Evolutionary conservation across 1,140 invertebrate species (phyloP), one percentile per base, ranked within the genome.

Genomic region (Drosophila truncata): DNA sequence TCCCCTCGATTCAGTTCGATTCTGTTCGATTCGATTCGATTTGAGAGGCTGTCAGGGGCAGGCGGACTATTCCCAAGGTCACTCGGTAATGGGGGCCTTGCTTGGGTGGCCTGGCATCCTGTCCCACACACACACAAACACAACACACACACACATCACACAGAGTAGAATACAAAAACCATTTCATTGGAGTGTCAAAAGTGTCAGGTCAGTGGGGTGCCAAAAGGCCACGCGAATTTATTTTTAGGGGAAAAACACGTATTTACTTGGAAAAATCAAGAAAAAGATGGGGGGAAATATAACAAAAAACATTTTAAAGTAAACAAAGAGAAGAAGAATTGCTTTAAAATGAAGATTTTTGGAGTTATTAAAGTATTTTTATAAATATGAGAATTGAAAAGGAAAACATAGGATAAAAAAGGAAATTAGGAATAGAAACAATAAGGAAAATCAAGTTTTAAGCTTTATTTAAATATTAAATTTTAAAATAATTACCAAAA

Each of bases 131-230:
- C 18, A 59, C 62, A 42, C 14, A 8, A 35, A 27, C 29, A 63
- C 57, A 46, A 8, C 50, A 27, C 29, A 63, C 57, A 46, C 13
- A 42, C 16, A n/a, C 3, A 35, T 20, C 29, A 63, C 57, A 46
- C 13, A 42, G 13, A 29, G 3, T 18, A 54, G 42, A 65, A 44
- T 25, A 20, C 23, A 25, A 59, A 70, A 29, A 59, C 54, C 35
- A 59, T 46, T 65, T 75, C 82, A 70, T 70, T 46, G 16, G 41
- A 46, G 47, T 82, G 69, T 65, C 80, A 78, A 82, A 75, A 69
- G 46, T 77, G 72, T 81, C 78, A 55, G 54, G 20, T 58, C 27
- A 65, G 46, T 31, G 23, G 79, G 31, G 25, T 57, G 37, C 11
- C 14, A 23, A 35, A 39, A 60, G 37, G 33, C 54, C 61, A 63